Evolutionary conservation across 2,888 invertebrate genomes (phyloP).

Genomic region (Amblyjoppa fuscipennis): DNA sequence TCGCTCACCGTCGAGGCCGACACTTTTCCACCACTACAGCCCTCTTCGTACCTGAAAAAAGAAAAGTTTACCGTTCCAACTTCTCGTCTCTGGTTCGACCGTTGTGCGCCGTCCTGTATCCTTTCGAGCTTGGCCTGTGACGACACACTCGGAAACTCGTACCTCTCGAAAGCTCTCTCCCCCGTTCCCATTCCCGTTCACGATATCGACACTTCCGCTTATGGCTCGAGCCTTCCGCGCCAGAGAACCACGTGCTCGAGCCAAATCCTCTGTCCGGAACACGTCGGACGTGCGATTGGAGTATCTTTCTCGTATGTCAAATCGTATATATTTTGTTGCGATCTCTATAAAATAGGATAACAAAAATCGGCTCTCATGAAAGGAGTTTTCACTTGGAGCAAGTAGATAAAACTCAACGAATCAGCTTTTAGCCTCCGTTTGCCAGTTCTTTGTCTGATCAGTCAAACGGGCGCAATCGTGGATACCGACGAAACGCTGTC

Average conservation of each 20-base stretch:
- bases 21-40: conserved; percentile 8
- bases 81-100: conserved; percentile 12
- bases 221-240: conserved; percentile 19
- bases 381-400: too few relatives aligned
- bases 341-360: too few relatives aligned
- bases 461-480: too few relatives aligned
- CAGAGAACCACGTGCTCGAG: conserved; percentile 18
- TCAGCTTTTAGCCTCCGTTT: too few relatives aligned
- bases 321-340: background rate
- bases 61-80: conserved; percentile 41
- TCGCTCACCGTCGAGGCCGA: conserved; percentile 5
- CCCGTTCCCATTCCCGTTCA: conserved; percentile 11
- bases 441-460: too few relatives aligned
- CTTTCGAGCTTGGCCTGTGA: conserved; percentile 29
- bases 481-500: too few relatives aligned
- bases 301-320: background rate
- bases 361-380: too few relatives aligned
- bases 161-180: conserved; percentile 32
- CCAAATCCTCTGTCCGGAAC: background rate
- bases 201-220: conserved; percentile 35
- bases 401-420: too few relatives aligned
- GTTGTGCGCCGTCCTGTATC: conserved; percentile 16
- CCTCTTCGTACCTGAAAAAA: conserved; percentile 2
- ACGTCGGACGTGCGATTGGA: background rate
- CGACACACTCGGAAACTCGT: conserved; percentile 45